Evolutionary conservation across 2,888 invertebrate species (phyloP), one percentile per base, ranked within the genome.

Genomic region (Phaonia tiefii): DNA sequence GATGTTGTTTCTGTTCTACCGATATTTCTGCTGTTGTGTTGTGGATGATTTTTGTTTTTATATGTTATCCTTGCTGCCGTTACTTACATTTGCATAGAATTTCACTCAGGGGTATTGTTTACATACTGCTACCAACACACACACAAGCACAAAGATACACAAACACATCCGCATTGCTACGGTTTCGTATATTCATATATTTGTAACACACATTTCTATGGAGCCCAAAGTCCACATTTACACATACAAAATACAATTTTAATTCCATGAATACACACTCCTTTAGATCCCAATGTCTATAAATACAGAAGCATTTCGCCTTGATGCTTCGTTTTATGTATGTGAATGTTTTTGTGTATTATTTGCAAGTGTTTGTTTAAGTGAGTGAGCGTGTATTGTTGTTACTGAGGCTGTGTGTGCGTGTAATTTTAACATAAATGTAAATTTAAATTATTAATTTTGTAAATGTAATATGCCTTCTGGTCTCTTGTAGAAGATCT

Each of bases 371-470:
- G 39, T 39, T 37, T 37, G 37, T 31, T 31, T 31, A 31, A 31
- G 31, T 31, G 8, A 5, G 31, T 8, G 31, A 5, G 3, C 31
- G n/a, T n/a, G n/a, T n/a, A n/a, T n/a, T n/a, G n/a, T n/a, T n/a
- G n/a, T n/a, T n/a, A n/a, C n/a, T n/a, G n/a, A n/a, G 22, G 25
- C 26, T 25, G 58, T 65, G 26, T 44, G 37, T 46, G 44, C 51
- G 49, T 49, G 67, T 66, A 71, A 77, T 60, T 75, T 75, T 51
- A 71, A 72, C 71, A 75, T 67, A 81, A 78, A 78, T 81, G 80
- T 81, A 77, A 77, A 78, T 74, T 77, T 80, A 80, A 80, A 80
- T 80, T 80, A 80, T 80, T 80, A 77, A 80, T 77, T 75, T 81
- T 71, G 71, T 75, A 81, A 75, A 77, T 78, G 80, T 77, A 72